Evolutionary conservation across 2,797 vertebrate species (phyloP).

Genomic region (Myotis daubentonii): DNA sequence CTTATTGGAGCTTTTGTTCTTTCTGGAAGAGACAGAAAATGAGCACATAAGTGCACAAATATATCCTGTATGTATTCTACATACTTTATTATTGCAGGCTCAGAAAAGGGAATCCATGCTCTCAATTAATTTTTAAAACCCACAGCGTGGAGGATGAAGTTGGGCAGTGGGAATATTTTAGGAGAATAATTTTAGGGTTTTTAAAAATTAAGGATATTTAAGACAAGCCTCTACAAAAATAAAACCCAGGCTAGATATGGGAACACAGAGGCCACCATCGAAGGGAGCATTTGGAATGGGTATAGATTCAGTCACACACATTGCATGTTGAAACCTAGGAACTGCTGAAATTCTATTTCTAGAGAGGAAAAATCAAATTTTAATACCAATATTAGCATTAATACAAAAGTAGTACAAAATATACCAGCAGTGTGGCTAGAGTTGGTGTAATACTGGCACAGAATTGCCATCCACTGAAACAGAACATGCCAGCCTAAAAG

Average conservation of each 20-base stretch:
- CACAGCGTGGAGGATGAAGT: not conserved
- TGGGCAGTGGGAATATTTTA: not conserved
- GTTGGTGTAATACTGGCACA: not conserved
- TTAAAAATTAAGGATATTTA: not conserved
- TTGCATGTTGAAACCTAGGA: not conserved
- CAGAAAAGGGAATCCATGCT: not conserved
- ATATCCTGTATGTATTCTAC: not conserved
- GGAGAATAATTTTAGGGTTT: not conserved
- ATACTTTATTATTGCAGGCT: not conserved
- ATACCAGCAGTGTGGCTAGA: not conserved
- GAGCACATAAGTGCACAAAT: not conserved
- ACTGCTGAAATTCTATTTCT: not conserved
- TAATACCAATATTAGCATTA: not conserved
- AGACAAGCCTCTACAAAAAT: not conserved
- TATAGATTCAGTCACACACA: not conserved
- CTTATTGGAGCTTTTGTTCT: not conserved
- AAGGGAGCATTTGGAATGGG: not conserved
- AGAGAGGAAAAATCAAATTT: not conserved
- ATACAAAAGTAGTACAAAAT: not conserved
- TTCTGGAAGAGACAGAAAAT: not conserved
- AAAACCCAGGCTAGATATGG: not conserved
- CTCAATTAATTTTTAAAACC: not conserved
- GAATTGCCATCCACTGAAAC: not conserved
- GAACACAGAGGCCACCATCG: not conserved
- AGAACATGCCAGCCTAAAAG: not conserved